Percentiles rank a stretch among this genome's conserved stretches.
These are phyloP conservation scores for Aleiodes sp. DNA, from an alignment of 1,140 invertebrate species.

Conservation along the genomic window DNA sequence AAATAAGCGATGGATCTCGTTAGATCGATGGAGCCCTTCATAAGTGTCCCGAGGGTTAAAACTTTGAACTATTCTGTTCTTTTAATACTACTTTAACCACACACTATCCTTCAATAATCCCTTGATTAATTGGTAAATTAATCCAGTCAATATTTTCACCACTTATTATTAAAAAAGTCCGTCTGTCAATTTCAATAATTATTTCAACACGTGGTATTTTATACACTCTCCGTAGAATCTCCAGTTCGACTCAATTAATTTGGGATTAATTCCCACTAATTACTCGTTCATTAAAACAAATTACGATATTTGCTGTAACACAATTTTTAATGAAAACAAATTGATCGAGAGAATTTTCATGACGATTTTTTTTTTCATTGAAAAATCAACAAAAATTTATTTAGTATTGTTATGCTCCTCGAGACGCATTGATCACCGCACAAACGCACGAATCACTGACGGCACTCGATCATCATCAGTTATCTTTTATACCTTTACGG, in stretches of 20 bases:
- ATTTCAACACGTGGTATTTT: too few species aligned
- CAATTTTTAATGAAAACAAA: background rate
- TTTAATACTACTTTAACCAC: too few species aligned
- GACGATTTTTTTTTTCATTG: too few species aligned
- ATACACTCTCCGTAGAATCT: too few species aligned
- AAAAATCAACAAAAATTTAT: too few species aligned
- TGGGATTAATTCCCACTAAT: too few species aligned
- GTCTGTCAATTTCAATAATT: background rate
- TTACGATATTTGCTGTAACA: background rate
- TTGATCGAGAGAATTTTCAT: too few species aligned
- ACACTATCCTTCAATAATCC: too few species aligned
- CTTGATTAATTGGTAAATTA: too few species aligned
- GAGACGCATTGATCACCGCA: background rate
- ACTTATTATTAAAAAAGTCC: background rate
- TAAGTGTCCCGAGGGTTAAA: constrained; percentile 49
- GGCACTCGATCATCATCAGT: constrained; percentile 35
- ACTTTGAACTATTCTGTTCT: constrained; percentile 19
- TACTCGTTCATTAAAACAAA: too few species aligned
- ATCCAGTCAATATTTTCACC: too few species aligned
- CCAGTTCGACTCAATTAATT: too few species aligned
- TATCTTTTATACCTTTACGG: constrained; percentile 54
- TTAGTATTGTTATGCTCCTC: background rate
- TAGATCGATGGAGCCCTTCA: constrained; percentile 51
- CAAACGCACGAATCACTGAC: constrained; percentile 44
- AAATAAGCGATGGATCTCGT: constrained; percentile 48